Percentiles rank a stretch among this genome's conserved stretches.
Evolutionary conservation across 23 tunicate genomes (phyloP).

Genomic region (Clavelina lepadiformis): DNA sequence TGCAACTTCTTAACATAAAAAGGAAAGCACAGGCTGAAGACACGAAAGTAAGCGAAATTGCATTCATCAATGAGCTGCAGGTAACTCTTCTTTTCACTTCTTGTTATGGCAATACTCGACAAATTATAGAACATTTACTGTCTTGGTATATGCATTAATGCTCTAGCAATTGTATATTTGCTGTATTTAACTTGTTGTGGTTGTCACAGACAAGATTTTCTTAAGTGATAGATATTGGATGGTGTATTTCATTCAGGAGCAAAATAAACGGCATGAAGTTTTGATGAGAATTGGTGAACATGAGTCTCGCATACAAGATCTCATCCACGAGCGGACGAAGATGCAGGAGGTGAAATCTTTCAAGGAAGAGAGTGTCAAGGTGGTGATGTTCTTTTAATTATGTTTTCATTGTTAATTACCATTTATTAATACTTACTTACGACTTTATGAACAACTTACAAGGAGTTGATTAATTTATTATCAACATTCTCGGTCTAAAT

Average conservation of each 20-base stretch:
- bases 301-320: slow-evolving; percentile 74
- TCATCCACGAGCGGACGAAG: slow-evolving; percentile 63
- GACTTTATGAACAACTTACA: neutral
- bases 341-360: slow-evolving; percentile 64
- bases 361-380: slow-evolving; percentile 88
- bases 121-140: too few species aligned
- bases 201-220: too few species aligned
- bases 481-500: neutral
- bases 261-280: slow-evolving; percentile 90
- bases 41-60: slow-evolving; percentile 88
- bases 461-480: too few species aligned
- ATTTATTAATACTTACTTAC: too few species aligned
- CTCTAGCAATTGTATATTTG: neutral
- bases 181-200: too few species aligned
- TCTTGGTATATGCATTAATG: too few species aligned
- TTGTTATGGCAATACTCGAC: too few species aligned
- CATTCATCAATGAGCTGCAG: slow-evolving; percentile 93
- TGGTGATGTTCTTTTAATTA: slow-evolving; percentile 3
- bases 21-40: slow-evolving; percentile 91
- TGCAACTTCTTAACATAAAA: slow-evolving; percentile 59
- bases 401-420: neutral
- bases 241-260: slow-evolving; percentile 37
- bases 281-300: slow-evolving; percentile 79
- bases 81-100: too few species aligned
- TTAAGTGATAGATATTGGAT: too few species aligned